These are phyloP conservation scores for Takifugu flavidus DNA, from an alignment of 2,113 vertebrate species.

Conservation along the genomic window DNA sequence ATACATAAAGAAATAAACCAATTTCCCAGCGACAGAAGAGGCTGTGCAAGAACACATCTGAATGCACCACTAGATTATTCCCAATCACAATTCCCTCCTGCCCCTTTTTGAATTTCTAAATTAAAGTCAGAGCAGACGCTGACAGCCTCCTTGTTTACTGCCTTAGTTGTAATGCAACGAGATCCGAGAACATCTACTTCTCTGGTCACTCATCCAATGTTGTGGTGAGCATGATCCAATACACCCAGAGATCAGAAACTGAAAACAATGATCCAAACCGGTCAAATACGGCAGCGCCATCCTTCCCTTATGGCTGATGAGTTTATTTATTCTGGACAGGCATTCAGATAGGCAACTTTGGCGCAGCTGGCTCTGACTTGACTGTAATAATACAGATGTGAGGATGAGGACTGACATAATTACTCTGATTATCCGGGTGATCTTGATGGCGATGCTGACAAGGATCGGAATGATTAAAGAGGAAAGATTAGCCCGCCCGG, in stretches of 20 bases:
- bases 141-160: constrained; percentile 11
- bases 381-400: constrained; percentile 35
- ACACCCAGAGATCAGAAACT: not conserved
- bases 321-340: constrained; percentile 35
- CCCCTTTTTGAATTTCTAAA: constrained; percentile 45
- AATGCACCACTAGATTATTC: constrained; percentile 49
- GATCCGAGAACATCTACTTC: constrained; percentile 20
- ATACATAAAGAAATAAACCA: constrained; percentile 8
- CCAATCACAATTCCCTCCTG: constrained; percentile 33
- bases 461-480: constrained; percentile 38
- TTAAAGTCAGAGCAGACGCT: constrained; percentile 47
- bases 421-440: constrained; percentile 26
- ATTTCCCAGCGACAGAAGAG: no score
- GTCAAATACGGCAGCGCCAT: constrained; percentile 24
- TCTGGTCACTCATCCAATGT: constrained; percentile 10
- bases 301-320: constrained; percentile 11
- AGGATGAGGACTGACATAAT: constrained; percentile 31
- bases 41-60: constrained; percentile 9
- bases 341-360: constrained; percentile 1
- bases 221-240: constrained; percentile 4
- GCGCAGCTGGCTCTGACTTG: constrained; percentile 5
- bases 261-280: constrained; percentile 17
- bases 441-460: constrained; percentile 26
- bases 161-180: no score
- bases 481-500: not conserved